A percentile compares a stretch with the other conserved stretches of the same genome.
phyloP scores from a whole-genome alignment of 2,113 vertebrate genomes.

The Pantherophis guttatus region DNA sequence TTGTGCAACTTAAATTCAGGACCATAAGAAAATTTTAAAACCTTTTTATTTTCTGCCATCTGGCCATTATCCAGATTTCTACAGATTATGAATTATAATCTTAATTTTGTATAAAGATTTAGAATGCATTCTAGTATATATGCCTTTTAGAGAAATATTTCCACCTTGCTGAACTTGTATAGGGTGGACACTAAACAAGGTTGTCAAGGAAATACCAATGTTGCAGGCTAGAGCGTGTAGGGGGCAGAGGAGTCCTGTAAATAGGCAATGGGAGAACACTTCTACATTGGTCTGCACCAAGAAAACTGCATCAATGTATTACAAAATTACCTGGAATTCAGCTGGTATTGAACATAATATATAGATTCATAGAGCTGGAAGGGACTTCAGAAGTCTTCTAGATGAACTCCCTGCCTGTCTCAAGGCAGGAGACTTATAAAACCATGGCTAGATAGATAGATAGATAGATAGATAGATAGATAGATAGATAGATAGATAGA shows the following conservation, averaged over 20 bases:
- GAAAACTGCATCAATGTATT: background rate
- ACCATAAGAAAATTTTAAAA: background rate
- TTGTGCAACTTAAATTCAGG: background rate
- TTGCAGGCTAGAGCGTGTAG: background rate
- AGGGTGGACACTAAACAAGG: background rate
- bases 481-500: too few species aligned
- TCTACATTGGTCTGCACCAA: background rate
- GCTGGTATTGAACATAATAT: background rate
- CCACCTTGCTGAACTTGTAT: background rate
- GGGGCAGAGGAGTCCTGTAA: background rate
- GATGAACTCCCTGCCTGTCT: too few species aligned
- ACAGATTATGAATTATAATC: background rate
- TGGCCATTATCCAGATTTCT: background rate
- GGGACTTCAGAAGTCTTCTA: too few species aligned
- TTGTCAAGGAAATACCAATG: background rate
- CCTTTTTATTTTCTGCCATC: background rate
- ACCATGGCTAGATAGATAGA: too few species aligned
- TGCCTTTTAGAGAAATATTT: background rate
- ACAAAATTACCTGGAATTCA: background rate
- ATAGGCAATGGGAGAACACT: background rate
- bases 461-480: too few species aligned
- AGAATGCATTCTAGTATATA: background rate
- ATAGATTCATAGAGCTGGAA: background rate
- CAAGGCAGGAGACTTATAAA: too few species aligned
- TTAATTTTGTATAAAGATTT: background rate